Conservation (phyloP, 1,140 invertebrate species). For the Ceratina australensis region DNA sequence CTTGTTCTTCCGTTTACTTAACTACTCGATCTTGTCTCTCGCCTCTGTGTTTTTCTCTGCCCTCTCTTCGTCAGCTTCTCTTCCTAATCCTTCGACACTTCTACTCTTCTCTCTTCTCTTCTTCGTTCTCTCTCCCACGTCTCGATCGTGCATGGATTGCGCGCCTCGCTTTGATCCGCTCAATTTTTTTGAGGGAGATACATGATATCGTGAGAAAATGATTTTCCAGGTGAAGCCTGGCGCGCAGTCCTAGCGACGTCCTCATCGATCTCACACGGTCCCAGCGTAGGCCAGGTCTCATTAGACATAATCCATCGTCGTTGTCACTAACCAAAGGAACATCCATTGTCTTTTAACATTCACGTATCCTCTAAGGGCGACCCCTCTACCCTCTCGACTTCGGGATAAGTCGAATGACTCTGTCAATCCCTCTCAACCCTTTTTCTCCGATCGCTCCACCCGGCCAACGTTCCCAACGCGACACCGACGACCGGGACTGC, state of each 20-base stretch:
- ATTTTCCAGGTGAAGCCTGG: too few species aligned
- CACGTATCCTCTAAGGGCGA: slow-evolving; percentile 5
- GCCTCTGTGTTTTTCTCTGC: neutral
- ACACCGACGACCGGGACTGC: slow-evolving; percentile 73
- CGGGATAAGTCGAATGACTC: slow-evolving; percentile 7
- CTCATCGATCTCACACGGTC: neutral
- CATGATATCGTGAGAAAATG: too few species aligned
- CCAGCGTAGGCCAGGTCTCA: neutral
- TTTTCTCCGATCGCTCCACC: slow-evolving; percentile 60
- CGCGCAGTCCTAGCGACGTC: neutral
- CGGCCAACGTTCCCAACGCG: slow-evolving; percentile 78
- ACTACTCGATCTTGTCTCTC: neutral
- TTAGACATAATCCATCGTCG: slow-evolving; percentile 11
- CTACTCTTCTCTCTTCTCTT: neutral
- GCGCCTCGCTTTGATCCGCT: neutral
- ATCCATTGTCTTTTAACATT: neutral
- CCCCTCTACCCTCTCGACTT: neutral
- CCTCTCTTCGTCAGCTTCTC: neutral
- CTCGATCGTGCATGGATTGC: slow-evolving; percentile 15
- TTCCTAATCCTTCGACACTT: neutral
- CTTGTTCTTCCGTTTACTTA: slow-evolving; percentile 14
- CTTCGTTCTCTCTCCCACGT: neutral
- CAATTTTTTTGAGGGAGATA: neutral
- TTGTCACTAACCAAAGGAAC: slow-evolving; percentile 32
- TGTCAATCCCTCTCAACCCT: neutral